Evolutionary conservation across 2,113 vertebrate genomes (phyloP).

Genomic region (Leptodactylus fuscus): DNA sequence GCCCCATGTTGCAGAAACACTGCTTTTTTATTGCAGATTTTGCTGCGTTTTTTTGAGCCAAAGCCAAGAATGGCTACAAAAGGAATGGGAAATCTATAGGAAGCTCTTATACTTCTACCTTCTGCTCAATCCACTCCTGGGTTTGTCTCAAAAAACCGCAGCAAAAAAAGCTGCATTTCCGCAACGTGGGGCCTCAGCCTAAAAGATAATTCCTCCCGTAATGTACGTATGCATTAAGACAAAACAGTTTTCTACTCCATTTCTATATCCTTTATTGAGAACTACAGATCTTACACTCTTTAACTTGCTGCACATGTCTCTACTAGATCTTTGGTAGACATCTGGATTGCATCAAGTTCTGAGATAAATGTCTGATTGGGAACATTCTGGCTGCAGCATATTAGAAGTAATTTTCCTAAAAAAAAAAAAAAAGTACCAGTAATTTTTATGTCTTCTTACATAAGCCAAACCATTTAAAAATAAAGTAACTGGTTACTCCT

Average conservation of each 20-base stretch:
- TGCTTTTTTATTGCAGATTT: no score
- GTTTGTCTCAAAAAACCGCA: no score
- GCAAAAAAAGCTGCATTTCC: no score
- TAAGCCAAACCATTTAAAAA: slow-evolving; percentile 28
- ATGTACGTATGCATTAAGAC: no score
- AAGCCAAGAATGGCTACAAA: no score
- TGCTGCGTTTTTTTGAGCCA: no score
- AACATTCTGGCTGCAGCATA: slow-evolving; percentile 30
- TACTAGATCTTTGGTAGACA: slow-evolving; percentile 21
- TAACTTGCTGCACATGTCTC: background rate
- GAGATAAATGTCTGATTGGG: slow-evolving; percentile 38
- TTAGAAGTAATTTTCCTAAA: background rate
- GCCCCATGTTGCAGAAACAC: no score
- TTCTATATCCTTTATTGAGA: background rate
- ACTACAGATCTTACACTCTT: slow-evolving; percentile 5
- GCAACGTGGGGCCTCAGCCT: no score
- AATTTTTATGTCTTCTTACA: slow-evolving; percentile 29
- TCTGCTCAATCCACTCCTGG: no score
- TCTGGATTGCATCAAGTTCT: slow-evolving; percentile 44
- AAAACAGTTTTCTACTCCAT: background rate
- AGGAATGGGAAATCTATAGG: no score
- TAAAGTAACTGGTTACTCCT: slow-evolving; percentile 3
- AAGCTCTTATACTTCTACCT: no score
- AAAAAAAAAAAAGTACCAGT: background rate
- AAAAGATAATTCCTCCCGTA: no score